A percentile compares a stretch with the other conserved stretches of the same genome.
Conservation (phyloP, 2,113 vertebrate species). For the Mormyrus iriodes region DNA sequence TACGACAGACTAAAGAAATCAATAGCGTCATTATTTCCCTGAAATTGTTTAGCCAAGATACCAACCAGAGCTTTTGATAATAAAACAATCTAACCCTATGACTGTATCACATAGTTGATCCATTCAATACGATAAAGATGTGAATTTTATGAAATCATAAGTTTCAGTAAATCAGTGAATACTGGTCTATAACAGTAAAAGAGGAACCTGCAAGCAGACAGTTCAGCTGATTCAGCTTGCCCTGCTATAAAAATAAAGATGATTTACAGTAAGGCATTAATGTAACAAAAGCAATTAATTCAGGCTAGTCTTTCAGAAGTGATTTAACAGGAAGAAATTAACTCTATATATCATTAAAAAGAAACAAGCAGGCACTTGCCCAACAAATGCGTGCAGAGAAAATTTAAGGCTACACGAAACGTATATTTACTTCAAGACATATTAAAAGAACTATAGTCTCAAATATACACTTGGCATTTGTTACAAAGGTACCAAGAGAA, state of each 20-base stretch:
- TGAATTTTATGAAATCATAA: background rate
- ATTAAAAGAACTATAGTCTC: background rate
- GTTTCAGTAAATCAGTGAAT: background rate
- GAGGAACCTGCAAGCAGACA: background rate
- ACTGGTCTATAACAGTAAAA: background rate
- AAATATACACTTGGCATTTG: background rate
- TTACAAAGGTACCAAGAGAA: background rate
- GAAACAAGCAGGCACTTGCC: background rate
- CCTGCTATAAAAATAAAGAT: background rate
- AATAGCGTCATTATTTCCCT: background rate
- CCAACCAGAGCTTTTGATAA: background rate
- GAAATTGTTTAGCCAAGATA: background rate
- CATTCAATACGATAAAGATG: background rate
- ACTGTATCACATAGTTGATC: background rate
- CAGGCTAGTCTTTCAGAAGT: background rate
- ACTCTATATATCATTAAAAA: constrained; percentile 5
- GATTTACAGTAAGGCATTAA: background rate
- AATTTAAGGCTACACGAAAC: background rate
- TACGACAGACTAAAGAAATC: background rate
- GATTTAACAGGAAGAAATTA: background rate
- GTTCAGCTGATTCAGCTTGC: background rate
- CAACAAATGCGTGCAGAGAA: background rate
- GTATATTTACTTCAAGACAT: background rate
- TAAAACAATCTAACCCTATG: background rate
- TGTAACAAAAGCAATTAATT: background rate